These are phyloP conservation scores for Gymnoscopelus braueri DNA, from an alignment of 2,797 vertebrate genomes.

Conservation along the genomic window DNA sequence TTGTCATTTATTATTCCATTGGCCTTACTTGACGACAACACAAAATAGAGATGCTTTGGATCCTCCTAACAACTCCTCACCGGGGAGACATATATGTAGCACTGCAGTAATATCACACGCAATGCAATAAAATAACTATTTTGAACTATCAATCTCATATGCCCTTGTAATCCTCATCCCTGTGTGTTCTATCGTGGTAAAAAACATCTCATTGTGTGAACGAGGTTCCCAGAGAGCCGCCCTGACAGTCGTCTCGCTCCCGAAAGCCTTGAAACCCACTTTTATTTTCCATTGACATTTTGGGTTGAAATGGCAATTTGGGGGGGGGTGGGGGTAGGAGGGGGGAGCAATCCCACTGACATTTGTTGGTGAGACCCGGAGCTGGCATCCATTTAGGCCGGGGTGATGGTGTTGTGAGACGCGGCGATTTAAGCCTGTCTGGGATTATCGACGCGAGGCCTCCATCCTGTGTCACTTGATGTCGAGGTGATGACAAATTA, in stretches of 20 bases:
- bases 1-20: no score
- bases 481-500: constrained; percentile 46
- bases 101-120: neutral
- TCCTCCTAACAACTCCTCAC: neutral
- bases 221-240: constrained; percentile 24
- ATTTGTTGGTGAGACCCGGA: constrained; percentile 56
- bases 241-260: constrained; percentile 6
- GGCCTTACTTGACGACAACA: no score
- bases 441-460: constrained; percentile 25
- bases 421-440: constrained; percentile 29
- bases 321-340: no score
- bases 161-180: no score
- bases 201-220: constrained; percentile 14
- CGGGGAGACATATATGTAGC: neutral
- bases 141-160: no score
- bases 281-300: constrained; percentile 63
- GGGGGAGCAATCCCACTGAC: constrained; percentile 62
- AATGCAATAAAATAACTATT: neutral
- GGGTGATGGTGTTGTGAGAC: constrained; percentile 32
- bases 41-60: neutral
- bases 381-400: constrained; percentile 39
- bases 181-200: neutral
- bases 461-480: constrained; percentile 19
- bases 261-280: constrained; percentile 41
- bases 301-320: constrained; percentile 61